Conservation (phyloP, 2,797 vertebrate species). For the Lateolabrax maculatus region DNA sequence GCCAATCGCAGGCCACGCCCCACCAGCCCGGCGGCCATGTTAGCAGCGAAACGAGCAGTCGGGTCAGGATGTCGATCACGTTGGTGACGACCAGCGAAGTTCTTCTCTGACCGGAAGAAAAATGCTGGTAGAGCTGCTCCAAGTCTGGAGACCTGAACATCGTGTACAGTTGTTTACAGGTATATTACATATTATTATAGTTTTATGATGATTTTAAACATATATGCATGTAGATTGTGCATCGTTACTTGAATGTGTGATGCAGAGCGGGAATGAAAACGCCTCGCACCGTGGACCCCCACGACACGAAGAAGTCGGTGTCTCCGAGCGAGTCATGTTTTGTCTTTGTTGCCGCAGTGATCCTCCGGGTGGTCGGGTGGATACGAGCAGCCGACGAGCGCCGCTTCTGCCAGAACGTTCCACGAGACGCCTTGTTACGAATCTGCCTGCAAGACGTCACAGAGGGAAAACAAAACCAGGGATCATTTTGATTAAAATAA, state of each 20-base stretch:
- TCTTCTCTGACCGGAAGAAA: conserved; percentile 69
- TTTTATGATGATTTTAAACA: too few species aligned
- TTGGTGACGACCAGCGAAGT: conserved; percentile 76
- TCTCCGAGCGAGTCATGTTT: background rate
- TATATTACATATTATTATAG: too few species aligned
- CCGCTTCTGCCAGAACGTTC: conserved; percentile 49
- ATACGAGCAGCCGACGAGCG: conserved; percentile 58
- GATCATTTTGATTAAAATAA: too few species aligned
- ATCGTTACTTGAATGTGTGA: conserved; percentile 67
- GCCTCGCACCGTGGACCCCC: conserved; percentile 45
- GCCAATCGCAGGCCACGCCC: conserved; percentile 40
- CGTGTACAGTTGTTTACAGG: too few species aligned
- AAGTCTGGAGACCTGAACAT: conserved; percentile 68
- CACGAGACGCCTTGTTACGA: conserved; percentile 40
- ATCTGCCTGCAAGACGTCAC: conserved; percentile 59
- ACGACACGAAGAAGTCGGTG: conserved; percentile 54
- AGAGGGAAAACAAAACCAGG: background rate
- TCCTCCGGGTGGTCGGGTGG: conserved; percentile 1
- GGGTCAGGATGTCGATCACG: conserved; percentile 71
- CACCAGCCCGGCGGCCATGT: conserved; percentile 40
- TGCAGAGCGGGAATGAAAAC: conserved; percentile 59
- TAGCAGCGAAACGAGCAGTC: conserved; percentile 64
- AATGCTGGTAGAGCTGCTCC: conserved; percentile 78
- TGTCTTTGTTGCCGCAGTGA: background rate
- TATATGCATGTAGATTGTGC: too few species aligned